Conservation (phyloP, 2,113 vertebrate genomes). For the Eretmodus cyanostictus region DNA sequence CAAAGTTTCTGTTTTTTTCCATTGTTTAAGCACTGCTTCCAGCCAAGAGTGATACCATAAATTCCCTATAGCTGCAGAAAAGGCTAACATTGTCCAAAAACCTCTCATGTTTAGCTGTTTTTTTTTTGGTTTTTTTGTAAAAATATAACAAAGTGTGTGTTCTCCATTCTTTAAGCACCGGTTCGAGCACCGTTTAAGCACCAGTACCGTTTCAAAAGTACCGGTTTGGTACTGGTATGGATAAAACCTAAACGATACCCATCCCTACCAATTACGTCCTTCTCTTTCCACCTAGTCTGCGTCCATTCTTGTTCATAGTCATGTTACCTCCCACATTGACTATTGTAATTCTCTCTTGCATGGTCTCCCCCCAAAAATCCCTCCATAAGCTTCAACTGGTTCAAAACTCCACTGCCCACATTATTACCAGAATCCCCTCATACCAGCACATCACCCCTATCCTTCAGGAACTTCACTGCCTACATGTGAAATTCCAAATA, state of each 20-base stretch:
- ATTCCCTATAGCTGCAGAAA: too few species aligned
- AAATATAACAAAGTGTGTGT: too few species aligned
- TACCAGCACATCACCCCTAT: background rate
- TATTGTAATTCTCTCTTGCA: background rate
- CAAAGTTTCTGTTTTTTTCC: too few species aligned
- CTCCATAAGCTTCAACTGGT: background rate
- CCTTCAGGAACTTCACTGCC: background rate
- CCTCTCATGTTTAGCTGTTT: too few species aligned
- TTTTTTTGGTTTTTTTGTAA: too few species aligned
- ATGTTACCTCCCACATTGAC: background rate
- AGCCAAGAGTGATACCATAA: too few species aligned
- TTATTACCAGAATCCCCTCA: background rate
- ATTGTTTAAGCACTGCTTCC: too few species aligned
- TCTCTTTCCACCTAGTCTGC: background rate
- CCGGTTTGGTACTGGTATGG: too few species aligned
- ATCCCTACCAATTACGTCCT: background rate
- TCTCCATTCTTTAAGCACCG: too few species aligned
- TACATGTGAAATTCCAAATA: background rate
- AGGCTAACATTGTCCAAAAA: too few species aligned
- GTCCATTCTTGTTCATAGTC: background rate
- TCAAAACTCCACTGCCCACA: background rate
- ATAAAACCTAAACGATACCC: too few species aligned
- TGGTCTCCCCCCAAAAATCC: background rate
- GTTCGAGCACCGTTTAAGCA: too few species aligned
- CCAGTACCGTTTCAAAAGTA: fast-evolving